Evolutionary conservation across 2,797 vertebrate species (phyloP), one percentile per base, ranked within the genome.

Genomic region (Tapirus indicus): DNA sequence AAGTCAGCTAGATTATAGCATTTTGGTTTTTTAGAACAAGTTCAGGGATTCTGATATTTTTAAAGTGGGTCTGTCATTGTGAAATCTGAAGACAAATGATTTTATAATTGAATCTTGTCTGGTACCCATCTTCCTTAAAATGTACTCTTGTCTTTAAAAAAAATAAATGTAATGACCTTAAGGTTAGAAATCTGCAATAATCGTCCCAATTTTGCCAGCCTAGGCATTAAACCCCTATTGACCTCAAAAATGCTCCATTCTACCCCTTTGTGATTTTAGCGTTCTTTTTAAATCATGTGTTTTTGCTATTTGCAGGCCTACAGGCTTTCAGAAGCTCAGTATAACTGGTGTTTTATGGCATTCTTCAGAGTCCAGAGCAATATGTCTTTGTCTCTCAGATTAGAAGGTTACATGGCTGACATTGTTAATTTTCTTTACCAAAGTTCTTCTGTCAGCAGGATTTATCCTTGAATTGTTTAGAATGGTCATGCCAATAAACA

Each of bases 361-460:
- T 75, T 87, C 47, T 68, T 92, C 54, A 79, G 32, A 71, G 20
- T 75, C 16, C 35, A 84, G 9, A 91, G 17, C 4, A 56, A 56
- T 88, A 44, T 80, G 7, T 83, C 80, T 71, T 72, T 85, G 32
- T 54, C 74, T 92, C 23, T 96, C 13, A 83, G 54, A 52, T 38
- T 71, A 18, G 54, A 93, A 90, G 35, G 62, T 88, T 71, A 69
- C 27, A 56, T 35, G 25, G 10, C 9, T 86, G 85, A 56, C 32
- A 54, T 17, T 89, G 62, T 64, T 93, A 86, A 95, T 96, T 96
- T 85, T 96, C 62, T 94, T 95, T 29, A 80, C 58, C 23, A 29
- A 91, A 93, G 38, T 69, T 23, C 11, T 23, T 93, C n/a, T 88
- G 72, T 88, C 47, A 80, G 23, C 27, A 89, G 41, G 18, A 93